Conservation (phyloP, 1,140 invertebrate genomes). For the Calycopis cecrops region DNA sequence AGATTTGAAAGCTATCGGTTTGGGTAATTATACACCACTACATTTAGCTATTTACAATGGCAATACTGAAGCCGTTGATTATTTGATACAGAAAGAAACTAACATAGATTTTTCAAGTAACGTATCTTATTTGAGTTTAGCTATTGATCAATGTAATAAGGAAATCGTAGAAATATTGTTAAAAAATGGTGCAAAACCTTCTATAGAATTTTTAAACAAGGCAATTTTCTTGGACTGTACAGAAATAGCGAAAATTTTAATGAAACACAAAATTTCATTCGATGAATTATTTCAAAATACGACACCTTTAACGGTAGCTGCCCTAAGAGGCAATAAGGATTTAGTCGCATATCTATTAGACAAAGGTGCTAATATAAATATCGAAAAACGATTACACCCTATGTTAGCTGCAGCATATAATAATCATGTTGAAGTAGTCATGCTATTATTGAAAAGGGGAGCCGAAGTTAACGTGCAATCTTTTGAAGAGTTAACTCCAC, state of each 20-base stretch:
- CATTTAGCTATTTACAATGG: not conserved
- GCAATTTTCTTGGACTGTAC: not conserved
- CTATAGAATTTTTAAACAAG: not conserved
- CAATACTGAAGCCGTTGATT: not conserved
- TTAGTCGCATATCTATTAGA: not conserved
- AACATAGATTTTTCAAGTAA: not conserved
- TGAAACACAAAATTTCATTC: not conserved
- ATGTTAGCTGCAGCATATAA: not conserved
- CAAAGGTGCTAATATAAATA: not conserved
- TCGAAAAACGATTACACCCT: not conserved
- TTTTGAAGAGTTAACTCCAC: not conserved
- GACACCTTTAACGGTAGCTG: not conserved
- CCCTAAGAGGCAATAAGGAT: not conserved
- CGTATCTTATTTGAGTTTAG: not conserved
- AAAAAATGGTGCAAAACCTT: not conserved
- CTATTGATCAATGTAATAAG: not conserved
- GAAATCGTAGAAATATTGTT: not conserved
- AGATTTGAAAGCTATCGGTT: not conserved
- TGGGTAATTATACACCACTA: not conserved
- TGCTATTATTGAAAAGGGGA: not conserved
- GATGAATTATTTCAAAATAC: not conserved
- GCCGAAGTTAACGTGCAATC: not conserved
- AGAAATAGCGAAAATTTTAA: not conserved
- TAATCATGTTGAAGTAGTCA: not conserved
- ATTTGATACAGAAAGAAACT: not conserved